phyloP scores from a whole-genome alignment of 2,797 vertebrate genomes.

The Chaunax sp. region DNA sequence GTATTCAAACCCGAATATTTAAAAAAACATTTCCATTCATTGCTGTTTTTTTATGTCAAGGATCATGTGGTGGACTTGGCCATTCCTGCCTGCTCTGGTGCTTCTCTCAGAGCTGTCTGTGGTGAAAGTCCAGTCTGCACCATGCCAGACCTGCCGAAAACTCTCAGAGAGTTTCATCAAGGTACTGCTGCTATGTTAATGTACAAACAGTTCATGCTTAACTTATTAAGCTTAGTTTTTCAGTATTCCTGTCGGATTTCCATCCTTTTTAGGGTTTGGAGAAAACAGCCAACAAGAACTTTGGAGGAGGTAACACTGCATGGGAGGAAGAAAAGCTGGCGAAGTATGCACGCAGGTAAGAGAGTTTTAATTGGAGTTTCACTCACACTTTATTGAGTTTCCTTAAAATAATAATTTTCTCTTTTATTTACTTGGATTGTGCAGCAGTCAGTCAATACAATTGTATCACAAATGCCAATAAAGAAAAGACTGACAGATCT shows the following conservation, averaged over 20 bases:
- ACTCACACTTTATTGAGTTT: neutral
- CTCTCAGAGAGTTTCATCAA: conserved; percentile 90
- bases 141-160: conserved; percentile 90
- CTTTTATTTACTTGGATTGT: neutral
- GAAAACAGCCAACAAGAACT: conserved; percentile 92
- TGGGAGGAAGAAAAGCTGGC: conserved; percentile 98
- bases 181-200: conserved; percentile 74
- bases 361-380: neutral
- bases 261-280: conserved; percentile 87
- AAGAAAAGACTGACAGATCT: neutral
- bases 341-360: conserved; percentile 94
- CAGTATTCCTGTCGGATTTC: neutral
- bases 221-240: neutral
- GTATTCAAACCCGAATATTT: neutral
- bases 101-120: conserved; percentile 80
- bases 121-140: conserved; percentile 81
- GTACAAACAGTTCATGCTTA: neutral
- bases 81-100: conserved; percentile 75
- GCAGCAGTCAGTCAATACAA: neutral
- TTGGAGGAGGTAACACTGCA: conserved; percentile 96
- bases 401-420: neutral
- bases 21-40: no score
- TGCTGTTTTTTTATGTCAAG: conserved; percentile 16
- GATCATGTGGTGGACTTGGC: conserved; percentile 79
- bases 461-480: neutral